Evolutionary conservation across 2,888 invertebrate genomes (phyloP).

Genomic region (Dysmachus trigonus): DNA sequence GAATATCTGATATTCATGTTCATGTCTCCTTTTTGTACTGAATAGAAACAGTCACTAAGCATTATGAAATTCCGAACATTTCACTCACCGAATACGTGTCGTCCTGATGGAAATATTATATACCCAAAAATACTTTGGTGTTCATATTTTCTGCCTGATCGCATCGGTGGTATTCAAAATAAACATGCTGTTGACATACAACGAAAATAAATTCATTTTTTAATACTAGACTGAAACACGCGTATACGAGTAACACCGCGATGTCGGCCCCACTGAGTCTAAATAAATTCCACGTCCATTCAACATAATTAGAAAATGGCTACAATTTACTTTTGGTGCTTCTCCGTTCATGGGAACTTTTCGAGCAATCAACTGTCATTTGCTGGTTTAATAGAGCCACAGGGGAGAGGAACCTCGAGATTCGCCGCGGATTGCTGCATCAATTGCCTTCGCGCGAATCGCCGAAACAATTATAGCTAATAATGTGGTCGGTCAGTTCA

Average conservation of each 20-base stretch:
- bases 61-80: neutral
- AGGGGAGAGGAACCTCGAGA: conserved; percentile 4
- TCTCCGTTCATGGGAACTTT: conserved; percentile 28
- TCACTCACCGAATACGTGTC: neutral
- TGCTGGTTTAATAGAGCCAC: neutral
- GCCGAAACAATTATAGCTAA: conserved; percentile 32
- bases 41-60: neutral
- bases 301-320: conserved; percentile 39
- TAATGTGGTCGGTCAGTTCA: neutral
- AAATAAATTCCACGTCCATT: conserved; percentile 25
- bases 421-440: conserved; percentile 36
- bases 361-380: conserved; percentile 26
- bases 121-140: neutral
- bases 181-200: neutral
- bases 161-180: neutral
- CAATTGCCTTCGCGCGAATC: conserved; percentile 35
- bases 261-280: neutral
- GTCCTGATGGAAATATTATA: neutral
- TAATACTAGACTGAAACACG: neutral
- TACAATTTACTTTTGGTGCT: conserved; percentile 20
- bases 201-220: neutral
- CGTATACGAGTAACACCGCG: neutral
- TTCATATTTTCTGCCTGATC: neutral
- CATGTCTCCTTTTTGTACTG: neutral
- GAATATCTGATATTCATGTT: neutral